A percentile compares a stretch with the other conserved stretches of the same genome.
These are phyloP conservation scores for Callitettix versicolor DNA, from an alignment of 1,140 invertebrate species.

Conservation along the genomic window DNA sequence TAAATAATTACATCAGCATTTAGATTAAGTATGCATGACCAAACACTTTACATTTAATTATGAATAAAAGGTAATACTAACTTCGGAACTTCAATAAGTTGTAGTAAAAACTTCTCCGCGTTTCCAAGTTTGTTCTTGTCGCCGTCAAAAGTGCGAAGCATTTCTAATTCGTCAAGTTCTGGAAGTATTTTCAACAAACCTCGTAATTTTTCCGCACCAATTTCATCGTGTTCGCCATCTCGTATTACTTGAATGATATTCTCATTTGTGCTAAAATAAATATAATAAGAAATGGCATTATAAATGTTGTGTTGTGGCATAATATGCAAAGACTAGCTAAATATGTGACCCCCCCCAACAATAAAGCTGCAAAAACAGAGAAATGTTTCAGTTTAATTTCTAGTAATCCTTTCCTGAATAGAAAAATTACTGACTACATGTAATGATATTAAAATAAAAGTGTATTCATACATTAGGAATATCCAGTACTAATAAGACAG, in stretches of 20 bases:
- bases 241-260: slow-evolving; percentile 82
- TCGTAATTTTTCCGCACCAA: slow-evolving; percentile 83
- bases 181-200: slow-evolving; percentile 88
- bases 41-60: no score
- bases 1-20: no score
- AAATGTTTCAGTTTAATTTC: no score
- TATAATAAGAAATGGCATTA: slow-evolving; percentile 9
- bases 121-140: slow-evolving; percentile 74
- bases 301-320: background rate
- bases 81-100: slow-evolving; percentile 78
- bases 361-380: no score
- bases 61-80: slow-evolving; percentile 35
- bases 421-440: no score
- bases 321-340: no score
- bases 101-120: slow-evolving; percentile 85
- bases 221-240: slow-evolving; percentile 75
- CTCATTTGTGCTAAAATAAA: slow-evolving; percentile 63
- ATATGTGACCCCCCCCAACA: no score
- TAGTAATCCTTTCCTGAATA: no score
- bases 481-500: no score
- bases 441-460: no score
- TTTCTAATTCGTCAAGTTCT: slow-evolving; percentile 84
- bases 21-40: no score
- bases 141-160: slow-evolving; percentile 75
- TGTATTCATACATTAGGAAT: no score